Conservation (phyloP, 2,888 invertebrate species). For the Chromoteleia sp. region DNA sequence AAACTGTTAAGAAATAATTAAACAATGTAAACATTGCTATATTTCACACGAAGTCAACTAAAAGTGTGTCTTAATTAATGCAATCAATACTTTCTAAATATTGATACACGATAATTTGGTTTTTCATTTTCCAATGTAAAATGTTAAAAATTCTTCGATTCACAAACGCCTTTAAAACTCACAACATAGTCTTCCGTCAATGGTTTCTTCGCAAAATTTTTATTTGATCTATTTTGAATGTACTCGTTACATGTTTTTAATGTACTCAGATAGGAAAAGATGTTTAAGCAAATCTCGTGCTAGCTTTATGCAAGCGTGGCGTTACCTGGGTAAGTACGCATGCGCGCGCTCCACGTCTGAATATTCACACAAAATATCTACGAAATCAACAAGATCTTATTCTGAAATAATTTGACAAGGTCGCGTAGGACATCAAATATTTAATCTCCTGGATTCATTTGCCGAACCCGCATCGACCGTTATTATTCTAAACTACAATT, state of each 20-base stretch:
- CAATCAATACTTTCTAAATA: no score
- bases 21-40: no score
- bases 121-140: no score
- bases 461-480: constrained; percentile 72
- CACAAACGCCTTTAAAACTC: not conserved
- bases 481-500: constrained; percentile 75
- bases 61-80: no score
- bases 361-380: constrained; percentile 45
- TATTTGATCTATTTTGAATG: not conserved
- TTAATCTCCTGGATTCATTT: constrained; percentile 62
- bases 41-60: no score
- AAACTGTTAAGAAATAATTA: no score
- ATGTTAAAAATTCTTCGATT: constrained; percentile 8
- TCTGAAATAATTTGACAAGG: constrained; percentile 33
- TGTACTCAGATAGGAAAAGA: not conserved
- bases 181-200: constrained; percentile 12
- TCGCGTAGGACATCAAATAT: constrained; percentile 58
- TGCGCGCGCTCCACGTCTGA: constrained; percentile 21
- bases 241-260: no score
- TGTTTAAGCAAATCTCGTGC: not conserved
- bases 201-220: not conserved
- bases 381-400: constrained; percentile 40
- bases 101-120: no score
- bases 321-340: not conserved
- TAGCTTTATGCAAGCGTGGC: no score